phyloP scores from a whole-genome alignment of 2,113 vertebrate genomes.

The Leuciscus idus region DNA sequence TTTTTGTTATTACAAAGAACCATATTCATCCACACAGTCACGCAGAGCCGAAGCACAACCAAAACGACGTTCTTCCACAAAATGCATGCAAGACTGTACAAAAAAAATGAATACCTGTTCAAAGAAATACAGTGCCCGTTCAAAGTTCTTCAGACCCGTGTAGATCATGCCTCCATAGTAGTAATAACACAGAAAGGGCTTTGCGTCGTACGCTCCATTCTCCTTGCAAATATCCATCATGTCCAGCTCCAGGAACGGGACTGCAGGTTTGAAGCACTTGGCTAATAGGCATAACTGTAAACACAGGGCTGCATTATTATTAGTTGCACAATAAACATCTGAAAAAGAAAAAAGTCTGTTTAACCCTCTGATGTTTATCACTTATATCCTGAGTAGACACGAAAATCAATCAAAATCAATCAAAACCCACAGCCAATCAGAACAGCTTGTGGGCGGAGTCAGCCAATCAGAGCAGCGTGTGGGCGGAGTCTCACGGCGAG shows the following conservation, averaged over 20 bases:
- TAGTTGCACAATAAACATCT: not conserved
- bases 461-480: too few species aligned
- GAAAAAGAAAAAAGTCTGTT: not conserved
- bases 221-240: slow-evolving; percentile 99
- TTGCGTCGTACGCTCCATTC: slow-evolving; percentile 97
- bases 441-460: too few species aligned
- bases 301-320: not conserved
- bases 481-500: too few species aligned
- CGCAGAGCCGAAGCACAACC: too few species aligned
- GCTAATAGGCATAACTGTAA: slow-evolving; percentile 96
- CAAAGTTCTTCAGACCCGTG: slow-evolving; percentile 98
- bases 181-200: slow-evolving; percentile 99
- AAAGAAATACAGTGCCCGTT: slow-evolving; percentile 98
- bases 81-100: not conserved
- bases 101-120: slow-evolving; percentile 74
- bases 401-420: too few species aligned
- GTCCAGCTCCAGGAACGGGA: slow-evolving; percentile 96
- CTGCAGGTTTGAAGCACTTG: slow-evolving; percentile 97
- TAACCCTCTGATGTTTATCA: not conserved
- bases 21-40: too few species aligned
- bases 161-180: slow-evolving; percentile 99
- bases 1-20: too few species aligned
- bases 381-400: too few species aligned
- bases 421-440: too few species aligned
- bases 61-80: too few species aligned